Base-by-base conservation (phyloP, 2,888 invertebrate species). In the Brachyptera risi region DNA sequence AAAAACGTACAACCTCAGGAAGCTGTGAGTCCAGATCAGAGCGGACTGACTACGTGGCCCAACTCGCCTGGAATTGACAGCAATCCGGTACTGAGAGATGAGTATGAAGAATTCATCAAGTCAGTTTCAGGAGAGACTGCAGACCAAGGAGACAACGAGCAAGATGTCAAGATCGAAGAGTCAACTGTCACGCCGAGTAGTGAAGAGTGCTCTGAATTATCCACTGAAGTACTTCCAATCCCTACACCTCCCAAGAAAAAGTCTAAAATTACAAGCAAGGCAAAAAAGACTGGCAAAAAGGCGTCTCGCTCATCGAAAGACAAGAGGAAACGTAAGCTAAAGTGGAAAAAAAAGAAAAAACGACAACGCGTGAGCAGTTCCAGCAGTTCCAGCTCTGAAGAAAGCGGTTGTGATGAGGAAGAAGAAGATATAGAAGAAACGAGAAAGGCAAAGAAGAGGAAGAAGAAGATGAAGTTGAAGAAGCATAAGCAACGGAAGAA, bases 51-150 rank as follows among this genome's bases (percentile, higher is more conserved):
- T 3, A n/a, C n/a, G n/a, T n/a, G n/a, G n/a, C n/a, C n/a, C 4
- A n/a, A 3, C 15, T 26, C 17, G 15, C 13, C 24, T 21, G 23
- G 23, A 24, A 26, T 21, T 9, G 24, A 24, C 24, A 47, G 7
- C 24, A 58, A 61, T 24, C 42, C 60, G 26, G 76, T 76, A 63
- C 69, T 78, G 27, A 77, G 72, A 0, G 76, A 76, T 1, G 81
- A 81, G 67, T 83, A 83, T 65, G 82, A 83, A 67, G 79, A 83
- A 67, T 83, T 83, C 64, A 78, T 83, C 73, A 81, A 81, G 69
- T 80, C 80, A 66, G 78, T 81, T 11, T 56, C 42, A 24, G 40
- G 40, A 24, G 31, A 61, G 49, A 2, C 56, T 24, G 42, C 51
- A 61, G 54, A 57, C 15, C 40, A 56, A 3, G 11, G 11, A 4